Evolutionary conservation across 2,797 vertebrate species (phyloP).

Genomic region (Pangasius mekongensis): DNA sequence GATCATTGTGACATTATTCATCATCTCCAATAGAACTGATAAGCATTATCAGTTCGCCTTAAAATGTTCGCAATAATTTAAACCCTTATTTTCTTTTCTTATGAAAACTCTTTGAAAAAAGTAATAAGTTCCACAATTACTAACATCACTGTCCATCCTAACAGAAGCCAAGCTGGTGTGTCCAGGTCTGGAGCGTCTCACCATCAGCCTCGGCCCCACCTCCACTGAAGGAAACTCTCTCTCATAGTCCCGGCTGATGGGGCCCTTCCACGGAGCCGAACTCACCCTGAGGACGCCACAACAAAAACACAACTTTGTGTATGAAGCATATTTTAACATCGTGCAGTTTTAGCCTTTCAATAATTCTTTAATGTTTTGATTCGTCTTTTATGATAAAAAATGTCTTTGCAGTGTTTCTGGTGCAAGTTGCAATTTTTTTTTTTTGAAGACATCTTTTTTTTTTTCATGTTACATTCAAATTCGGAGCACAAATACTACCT

Average conservation of each 20-base stretch:
- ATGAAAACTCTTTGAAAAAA: not conserved
- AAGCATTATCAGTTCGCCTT: not conserved
- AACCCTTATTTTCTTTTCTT: not conserved
- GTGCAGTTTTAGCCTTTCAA: not conserved
- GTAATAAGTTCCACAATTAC: slow-evolving; percentile 18
- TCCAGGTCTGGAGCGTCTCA: slow-evolving; percentile 48
- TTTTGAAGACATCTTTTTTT: slow-evolving; percentile 15
- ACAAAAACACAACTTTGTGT: not conserved
- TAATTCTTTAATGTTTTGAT: not conserved
- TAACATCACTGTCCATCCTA: slow-evolving; percentile 73
- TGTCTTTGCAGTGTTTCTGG: slow-evolving; percentile 6
- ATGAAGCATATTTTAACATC: not conserved
- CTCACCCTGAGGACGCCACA: slow-evolving; percentile 19
- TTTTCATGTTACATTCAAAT: slow-evolving; percentile 49
- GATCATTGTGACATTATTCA: not conserved
- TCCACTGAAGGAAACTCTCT: slow-evolving; percentile 74
- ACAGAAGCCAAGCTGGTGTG: slow-evolving; percentile 54
- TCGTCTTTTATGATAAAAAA: not conserved
- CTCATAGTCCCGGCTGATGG: slow-evolving; percentile 78
- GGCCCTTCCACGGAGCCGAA: slow-evolving; percentile 70
- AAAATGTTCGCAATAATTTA: not conserved
- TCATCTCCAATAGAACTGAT: not conserved
- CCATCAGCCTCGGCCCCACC: slow-evolving; percentile 60
- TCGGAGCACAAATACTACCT: slow-evolving; percentile 60
- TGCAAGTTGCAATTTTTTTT: slow-evolving; percentile 20